Conservation (phyloP, 2,113 vertebrate species). For the Zapornia atra region DNA sequence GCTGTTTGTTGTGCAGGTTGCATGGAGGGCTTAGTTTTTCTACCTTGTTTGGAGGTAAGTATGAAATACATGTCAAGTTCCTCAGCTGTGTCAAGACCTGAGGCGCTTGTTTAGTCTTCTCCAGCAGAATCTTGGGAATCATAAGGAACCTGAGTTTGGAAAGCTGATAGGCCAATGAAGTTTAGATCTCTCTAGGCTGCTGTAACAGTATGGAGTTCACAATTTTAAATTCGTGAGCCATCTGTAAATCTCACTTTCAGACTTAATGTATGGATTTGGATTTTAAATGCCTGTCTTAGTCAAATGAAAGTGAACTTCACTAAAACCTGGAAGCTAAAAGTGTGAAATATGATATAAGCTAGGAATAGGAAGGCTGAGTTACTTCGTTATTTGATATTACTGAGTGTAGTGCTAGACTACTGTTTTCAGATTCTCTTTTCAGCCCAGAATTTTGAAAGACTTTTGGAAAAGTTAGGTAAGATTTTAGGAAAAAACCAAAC, state of each 20-base stretch:
- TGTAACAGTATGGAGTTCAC: background rate
- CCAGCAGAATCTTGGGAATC: background rate
- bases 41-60: background rate
- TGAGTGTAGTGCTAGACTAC: background rate
- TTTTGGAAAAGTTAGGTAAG: background rate
- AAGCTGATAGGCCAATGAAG: background rate
- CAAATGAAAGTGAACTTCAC: constrained; percentile 8
- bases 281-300: constrained; percentile 34
- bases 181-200: background rate
- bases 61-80: background rate
- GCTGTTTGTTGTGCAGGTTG: background rate
- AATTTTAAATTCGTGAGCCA: constrained; percentile 31
- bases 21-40: background rate
- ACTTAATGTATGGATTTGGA: constrained; percentile 14
- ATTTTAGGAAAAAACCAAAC: background rate
- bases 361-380: background rate
- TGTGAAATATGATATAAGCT: constrained; percentile 4
- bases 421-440: background rate
- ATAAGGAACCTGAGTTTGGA: background rate
- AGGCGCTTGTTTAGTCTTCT: background rate
- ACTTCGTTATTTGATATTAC: background rate
- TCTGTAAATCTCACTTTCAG: constrained; percentile 47
- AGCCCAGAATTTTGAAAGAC: background rate
- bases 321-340: constrained; percentile 24
- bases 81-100: background rate